Evolutionary conservation across 2,797 vertebrate species (phyloP).

Genomic region (Carduelis carduelis): DNA sequence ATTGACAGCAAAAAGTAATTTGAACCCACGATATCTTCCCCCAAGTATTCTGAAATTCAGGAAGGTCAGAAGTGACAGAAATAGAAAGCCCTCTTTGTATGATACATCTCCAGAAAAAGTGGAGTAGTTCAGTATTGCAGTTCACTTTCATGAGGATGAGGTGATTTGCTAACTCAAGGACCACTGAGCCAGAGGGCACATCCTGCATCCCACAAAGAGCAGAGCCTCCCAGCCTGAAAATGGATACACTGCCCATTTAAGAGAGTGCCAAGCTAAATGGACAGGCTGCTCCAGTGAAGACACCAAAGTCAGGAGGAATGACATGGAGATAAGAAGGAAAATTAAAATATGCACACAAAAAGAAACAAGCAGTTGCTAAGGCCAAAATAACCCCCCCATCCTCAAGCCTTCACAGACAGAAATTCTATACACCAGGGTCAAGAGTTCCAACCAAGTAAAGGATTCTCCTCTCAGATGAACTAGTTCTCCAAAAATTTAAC

Average conservation of each 20-base stretch:
- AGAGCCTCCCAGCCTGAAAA: not conserved
- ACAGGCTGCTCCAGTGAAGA: not conserved
- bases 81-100: not conserved
- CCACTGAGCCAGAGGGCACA: not conserved
- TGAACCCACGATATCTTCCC: not conserved
- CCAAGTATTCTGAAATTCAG: slow-evolving; percentile 15
- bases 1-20: slow-evolving; percentile 49
- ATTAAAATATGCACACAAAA: not conserved
- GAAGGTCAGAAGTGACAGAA: slow-evolving; percentile 25
- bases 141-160: not conserved
- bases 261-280: not conserved
- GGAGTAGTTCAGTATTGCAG: not conserved
- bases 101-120: not conserved
- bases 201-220: not conserved
- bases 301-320: not conserved
- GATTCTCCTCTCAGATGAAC: not conserved
- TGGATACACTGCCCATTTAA: not conserved
- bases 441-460: not conserved
- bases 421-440: not conserved
- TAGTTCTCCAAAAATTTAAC: not conserved
- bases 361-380: not conserved
- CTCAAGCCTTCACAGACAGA: not conserved
- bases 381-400: not conserved
- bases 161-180: not conserved
- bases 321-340: not conserved